These are phyloP conservation scores for Alaudala cheleensis DNA, from an alignment of 2,113 vertebrate genomes.

Conservation along the genomic window DNA sequence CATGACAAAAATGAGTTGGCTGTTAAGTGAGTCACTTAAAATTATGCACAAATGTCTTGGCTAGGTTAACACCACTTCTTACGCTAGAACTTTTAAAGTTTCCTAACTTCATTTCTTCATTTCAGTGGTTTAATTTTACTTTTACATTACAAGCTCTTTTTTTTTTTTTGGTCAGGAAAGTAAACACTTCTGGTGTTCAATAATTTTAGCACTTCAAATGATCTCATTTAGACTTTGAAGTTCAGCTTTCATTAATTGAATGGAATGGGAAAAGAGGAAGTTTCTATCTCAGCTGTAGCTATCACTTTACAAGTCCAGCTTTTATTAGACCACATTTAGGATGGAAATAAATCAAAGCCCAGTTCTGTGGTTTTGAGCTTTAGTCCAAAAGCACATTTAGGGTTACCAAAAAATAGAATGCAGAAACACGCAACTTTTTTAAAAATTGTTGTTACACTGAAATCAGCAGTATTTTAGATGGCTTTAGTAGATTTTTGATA, in stretches of 20 bases:
- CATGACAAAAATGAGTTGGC: not conserved
- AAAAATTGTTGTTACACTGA: not conserved
- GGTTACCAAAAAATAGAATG: not conserved
- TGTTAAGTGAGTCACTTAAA: not conserved
- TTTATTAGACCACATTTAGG: not conserved
- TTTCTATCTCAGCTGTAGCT: not conserved
- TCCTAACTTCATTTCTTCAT: not conserved
- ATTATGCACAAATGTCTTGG: not conserved
- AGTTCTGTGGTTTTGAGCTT: not conserved
- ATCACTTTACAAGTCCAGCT: not conserved
- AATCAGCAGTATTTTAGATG: not conserved
- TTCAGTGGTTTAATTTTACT: conserved; percentile 8
- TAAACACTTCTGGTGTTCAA: conserved; percentile 41
- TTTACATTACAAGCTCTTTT: not conserved
- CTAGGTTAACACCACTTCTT: not conserved
- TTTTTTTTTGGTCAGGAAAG: not conserved
- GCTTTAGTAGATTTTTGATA: not conserved
- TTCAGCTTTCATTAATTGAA: conserved; percentile 46
- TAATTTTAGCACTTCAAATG: conserved; percentile 64
- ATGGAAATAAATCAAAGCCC: not conserved
- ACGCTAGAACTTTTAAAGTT: not conserved
- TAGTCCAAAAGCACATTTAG: not conserved
- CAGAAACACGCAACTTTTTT: not conserved
- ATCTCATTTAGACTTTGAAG: conserved; percentile 46
- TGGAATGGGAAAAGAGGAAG: not conserved